Conservation (phyloP, 2,797 vertebrate genomes). For the Saxicola maurus region DNA sequence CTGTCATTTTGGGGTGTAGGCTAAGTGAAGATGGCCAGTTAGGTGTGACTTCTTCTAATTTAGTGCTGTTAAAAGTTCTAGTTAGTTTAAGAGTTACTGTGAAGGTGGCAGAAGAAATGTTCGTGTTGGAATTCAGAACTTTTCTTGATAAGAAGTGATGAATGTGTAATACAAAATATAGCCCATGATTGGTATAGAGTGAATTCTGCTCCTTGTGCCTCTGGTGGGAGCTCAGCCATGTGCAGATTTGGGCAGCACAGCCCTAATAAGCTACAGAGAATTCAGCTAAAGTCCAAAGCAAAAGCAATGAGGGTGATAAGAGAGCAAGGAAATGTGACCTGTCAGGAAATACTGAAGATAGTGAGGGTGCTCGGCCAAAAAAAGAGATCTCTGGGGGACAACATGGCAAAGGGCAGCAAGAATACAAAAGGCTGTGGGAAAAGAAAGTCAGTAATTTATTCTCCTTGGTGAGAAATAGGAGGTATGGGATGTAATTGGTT, state of each 20-base stretch:
- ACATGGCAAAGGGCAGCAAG: background rate
- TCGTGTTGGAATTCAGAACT: background rate
- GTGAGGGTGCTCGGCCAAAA: background rate
- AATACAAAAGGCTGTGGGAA: background rate
- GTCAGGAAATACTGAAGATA: background rate
- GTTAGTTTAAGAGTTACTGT: constrained; percentile 18
- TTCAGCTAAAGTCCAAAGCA: background rate
- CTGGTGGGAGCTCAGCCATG: background rate
- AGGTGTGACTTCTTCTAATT: constrained; percentile 6
- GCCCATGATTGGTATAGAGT: background rate
- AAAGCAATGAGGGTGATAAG: background rate
- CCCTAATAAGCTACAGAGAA: background rate
- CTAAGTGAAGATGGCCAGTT: background rate
- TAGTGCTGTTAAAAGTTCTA: constrained; percentile 7
- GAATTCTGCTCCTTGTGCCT: background rate
- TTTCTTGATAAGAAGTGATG: background rate
- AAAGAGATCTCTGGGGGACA: background rate
- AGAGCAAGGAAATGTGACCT: background rate
- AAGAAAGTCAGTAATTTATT: background rate
- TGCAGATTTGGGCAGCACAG: rapidly evolving
- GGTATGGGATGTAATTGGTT: background rate
- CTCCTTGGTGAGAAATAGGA: background rate
- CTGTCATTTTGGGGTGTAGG: background rate
- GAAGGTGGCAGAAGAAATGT: constrained; percentile 1
- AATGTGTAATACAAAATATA: background rate